Conservation (phyloP, 2,113 vertebrate genomes). For the Hoplias malabaricus region DNA sequence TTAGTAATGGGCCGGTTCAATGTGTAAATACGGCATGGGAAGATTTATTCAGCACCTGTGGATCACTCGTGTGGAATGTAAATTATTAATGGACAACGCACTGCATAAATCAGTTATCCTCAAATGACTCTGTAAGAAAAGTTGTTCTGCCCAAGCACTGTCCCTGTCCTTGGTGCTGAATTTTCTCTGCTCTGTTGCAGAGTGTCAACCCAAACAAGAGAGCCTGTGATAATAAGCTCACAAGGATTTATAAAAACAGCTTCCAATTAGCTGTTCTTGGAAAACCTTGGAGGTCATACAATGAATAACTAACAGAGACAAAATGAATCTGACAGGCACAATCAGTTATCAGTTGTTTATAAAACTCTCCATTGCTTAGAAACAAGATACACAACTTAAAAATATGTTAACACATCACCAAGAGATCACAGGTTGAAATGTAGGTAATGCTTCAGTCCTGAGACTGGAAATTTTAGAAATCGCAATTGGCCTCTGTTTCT, state of each 20-base stretch:
- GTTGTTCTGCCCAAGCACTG: neutral
- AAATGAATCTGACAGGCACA: too few relatives aligned
- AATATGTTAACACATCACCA: too few relatives aligned
- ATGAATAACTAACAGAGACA: too few relatives aligned
- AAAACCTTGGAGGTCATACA: too few relatives aligned
- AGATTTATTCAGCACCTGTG: constrained; percentile 20
- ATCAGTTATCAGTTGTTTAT: too few relatives aligned
- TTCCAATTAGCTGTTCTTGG: neutral
- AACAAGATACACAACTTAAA: too few relatives aligned
- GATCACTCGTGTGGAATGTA: neutral
- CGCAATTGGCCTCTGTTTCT: too few relatives aligned
- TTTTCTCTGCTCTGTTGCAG: neutral
- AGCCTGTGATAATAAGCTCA: neutral
- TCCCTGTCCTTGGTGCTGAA: constrained; percentile 4
- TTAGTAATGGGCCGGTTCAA: constrained; percentile 15
- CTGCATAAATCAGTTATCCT: constrained; percentile 13
- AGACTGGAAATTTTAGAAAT: too few relatives aligned
- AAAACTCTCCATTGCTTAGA: too few relatives aligned
- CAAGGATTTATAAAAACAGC: neutral
- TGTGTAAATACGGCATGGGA: constrained; percentile 7
- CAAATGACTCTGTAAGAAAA: neutral
- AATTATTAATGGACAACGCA: neutral
- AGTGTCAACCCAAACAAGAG: neutral
- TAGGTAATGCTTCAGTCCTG: too few relatives aligned
- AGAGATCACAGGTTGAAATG: too few relatives aligned